Evolutionary conservation across 1,140 invertebrate genomes (phyloP), one percentile per base, ranked within the genome.

Genomic region (Trichonephila clavipes): DNA sequence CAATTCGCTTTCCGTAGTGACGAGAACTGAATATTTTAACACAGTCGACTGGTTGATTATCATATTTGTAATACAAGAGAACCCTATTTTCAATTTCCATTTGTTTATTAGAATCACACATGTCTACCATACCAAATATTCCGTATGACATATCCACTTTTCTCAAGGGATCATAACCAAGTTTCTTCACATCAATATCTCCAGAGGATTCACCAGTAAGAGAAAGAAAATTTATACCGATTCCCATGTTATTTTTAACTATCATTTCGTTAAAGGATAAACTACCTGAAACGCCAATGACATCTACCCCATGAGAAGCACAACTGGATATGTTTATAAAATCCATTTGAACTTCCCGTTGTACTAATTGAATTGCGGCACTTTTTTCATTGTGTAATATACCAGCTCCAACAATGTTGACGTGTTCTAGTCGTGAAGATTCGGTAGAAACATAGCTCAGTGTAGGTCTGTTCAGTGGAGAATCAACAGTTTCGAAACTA

Each of bases 41-140:
- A 96, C 99, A 99, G 95, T 99, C 99, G 0, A 99, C 98, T 0
- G 98, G 98, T 96, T 97, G 97, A 95, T 99, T 99, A 94, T 99
- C 98, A 95, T 99, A 99, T 95, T 99, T 99, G 96, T 99, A 99
- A 95, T 99, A 99, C 1, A 99, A 95, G 5, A 99, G 95, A 8
- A 99, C 97, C 90, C 99, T 96, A 95, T 99, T 98, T 95, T 99
- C 97, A 1, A 99, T 97, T 12, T 96, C 96, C 51, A 99, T 97
- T 95, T 98, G 98, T 96, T 99, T 99, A 21, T 97, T 97, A 0
- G 98, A 98, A 95, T 99, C 98, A 96, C 99, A 99, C 91, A 99
- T 99, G 94, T 99, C 98, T 24, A 99, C 97, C 94, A 99, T 95
- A 59, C 99, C 99, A 96, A 99, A 99, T n/a, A 99, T 96, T 95